Evolutionary conservation across 37 sponge, comb jelly and placozoan genomes (phyloP).

Genomic region (Haliclona indistincta): DNA sequence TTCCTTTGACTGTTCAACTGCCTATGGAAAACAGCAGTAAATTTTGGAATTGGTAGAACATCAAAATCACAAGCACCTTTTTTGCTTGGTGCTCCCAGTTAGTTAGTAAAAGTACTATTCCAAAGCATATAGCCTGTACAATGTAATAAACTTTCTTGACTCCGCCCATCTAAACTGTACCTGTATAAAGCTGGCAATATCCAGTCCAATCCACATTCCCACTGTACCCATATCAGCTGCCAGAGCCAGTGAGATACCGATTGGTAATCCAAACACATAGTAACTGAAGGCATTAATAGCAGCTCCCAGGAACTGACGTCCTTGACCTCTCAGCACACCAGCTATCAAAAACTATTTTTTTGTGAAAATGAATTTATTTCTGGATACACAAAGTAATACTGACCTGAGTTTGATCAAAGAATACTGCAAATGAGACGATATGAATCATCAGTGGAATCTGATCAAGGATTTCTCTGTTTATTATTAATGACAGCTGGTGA

Average conservation of each 20-base stretch:
- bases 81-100: background rate
- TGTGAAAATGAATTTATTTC: background rate
- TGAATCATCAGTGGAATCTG: background rate
- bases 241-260: conserved; percentile 1
- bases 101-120: background rate
- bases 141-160: too few species aligned
- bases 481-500: background rate
- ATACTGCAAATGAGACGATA: background rate
- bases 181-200: background rate
- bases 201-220: conserved; percentile 5
- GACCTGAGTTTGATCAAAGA: background rate
- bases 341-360: background rate
- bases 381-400: background rate
- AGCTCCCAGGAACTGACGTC: conserved; percentile 2
- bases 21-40: too few species aligned
- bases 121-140: too few species aligned
- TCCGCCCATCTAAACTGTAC: too few species aligned
- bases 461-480: background rate
- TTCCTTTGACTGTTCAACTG: too few species aligned
- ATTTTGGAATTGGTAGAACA: too few species aligned
- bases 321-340: background rate
- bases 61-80: too few species aligned
- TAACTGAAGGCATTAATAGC: background rate
- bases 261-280: conserved; percentile 1
- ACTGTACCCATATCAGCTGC: background rate